A percentile compares a stretch with the other conserved stretches of the same genome.
Conservation (phyloP, 2,797 vertebrate species). For the Natrix natrix region DNA sequence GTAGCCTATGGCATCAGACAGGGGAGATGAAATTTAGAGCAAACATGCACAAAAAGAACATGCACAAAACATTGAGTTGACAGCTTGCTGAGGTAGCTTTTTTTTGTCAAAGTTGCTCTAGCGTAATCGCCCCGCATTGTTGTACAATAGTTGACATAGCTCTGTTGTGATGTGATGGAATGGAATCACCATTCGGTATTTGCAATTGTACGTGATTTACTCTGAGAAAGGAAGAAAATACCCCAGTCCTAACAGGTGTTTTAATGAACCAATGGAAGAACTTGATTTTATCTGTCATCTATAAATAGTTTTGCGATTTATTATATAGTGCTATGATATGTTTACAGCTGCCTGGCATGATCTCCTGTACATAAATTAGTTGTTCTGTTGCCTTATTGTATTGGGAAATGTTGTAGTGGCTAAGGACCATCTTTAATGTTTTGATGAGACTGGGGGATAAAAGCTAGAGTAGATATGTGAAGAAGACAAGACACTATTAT, state of each 20-base stretch:
- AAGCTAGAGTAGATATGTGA: background rate
- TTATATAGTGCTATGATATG: background rate
- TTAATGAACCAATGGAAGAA: slow-evolving; percentile 21
- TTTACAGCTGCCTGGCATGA: background rate
- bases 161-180: background rate
- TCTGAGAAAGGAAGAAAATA: background rate
- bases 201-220: slow-evolving; percentile 38
- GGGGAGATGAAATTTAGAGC: slow-evolving; percentile 52
- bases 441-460: background rate
- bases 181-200: slow-evolving; percentile 18
- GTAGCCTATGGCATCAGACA: slow-evolving; percentile 57
- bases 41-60: slow-evolving; percentile 38
- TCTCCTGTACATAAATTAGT: background rate
- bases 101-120: slow-evolving; percentile 17
- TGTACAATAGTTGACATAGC: slow-evolving; percentile 22
- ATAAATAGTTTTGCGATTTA: background rate
- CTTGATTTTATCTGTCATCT: background rate
- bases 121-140: background rate
- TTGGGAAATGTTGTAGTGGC: background rate
- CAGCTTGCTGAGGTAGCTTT: slow-evolving; percentile 64
- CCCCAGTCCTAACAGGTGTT: slow-evolving; percentile 43
- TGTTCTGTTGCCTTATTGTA: background rate
- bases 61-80: slow-evolving; percentile 54
- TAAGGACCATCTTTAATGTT: background rate
- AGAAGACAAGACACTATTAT: background rate